Base-by-base conservation (phyloP, 2,797 vertebrate species). In the Echeneis naucrates region DNA sequence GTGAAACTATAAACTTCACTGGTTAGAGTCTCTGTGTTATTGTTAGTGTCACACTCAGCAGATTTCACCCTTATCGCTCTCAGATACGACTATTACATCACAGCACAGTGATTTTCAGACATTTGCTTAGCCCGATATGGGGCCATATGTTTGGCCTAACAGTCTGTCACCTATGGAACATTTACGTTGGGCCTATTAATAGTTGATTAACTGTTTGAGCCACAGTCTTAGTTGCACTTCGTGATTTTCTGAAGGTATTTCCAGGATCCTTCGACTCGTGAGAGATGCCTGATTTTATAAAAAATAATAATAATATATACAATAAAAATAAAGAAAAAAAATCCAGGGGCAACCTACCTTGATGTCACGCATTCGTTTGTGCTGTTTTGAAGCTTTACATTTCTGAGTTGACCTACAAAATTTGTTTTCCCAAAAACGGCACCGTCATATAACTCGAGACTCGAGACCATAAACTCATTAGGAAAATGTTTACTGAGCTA, bases 51-150 rank as follows among this genome's bases (percentile, higher is more conserved):
- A 69, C 74, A 67, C 65, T 69, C 56, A 37, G 68, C 80, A 53
- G 75, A 62, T 78, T 81, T 81, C 32, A 8, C 23, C 57, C 59
- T 85, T 83, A 85, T 89, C 79, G 23, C 11, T 16, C 16, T 68
- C 75, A 60, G 72, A 75, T 63, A 53, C 50, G 30, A 61, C 2
- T 50, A 44, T 91, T 57, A 88, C 84, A 7, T 90, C 82, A 88
- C 53, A 17, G 69, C 50, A 78, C 56, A 90, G 88, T 38, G 45
- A 37, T 27, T 16, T 14, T 60, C 69, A 58, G 67, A 42, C 75
- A 19, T 68, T 62, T 53, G 16, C 58, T 68, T 54, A 80, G 17
- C 33, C 17, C 7, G 30, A 75, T 77, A 50, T 27, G 27, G 77
- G 38, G 37, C 21, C n/a, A 3, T 66, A 26, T 74, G 40, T 81